Evolutionary conservation across 2,113 vertebrate genomes (phyloP), one percentile per base, ranked within the genome.

Genomic region (Gobiocypris rarus): DNA sequence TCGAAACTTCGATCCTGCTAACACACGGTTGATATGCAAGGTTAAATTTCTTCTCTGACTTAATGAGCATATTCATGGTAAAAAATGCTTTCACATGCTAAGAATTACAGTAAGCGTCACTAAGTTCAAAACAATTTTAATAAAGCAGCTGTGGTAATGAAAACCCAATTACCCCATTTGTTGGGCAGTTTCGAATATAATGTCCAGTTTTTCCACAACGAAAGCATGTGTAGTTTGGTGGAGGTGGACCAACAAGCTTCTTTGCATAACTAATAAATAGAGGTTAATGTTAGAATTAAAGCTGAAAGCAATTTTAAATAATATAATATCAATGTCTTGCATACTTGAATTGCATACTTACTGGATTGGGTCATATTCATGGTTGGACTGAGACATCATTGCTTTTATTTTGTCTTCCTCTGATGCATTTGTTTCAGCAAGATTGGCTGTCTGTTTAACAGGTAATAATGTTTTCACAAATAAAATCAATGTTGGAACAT

Each of bases 371-470:
- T 98, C 96, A 89, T 97, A 99, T 92, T 99, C 97, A 86, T 97
- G 97, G 92, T 93, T 92, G 91, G 96, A 98, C 93, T 99, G 98
- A 86, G 94, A 96, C 93, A 98, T 96, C 95, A 99, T 95, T 86
- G 96, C 96, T 96, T 94, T 97, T 92, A 99, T 97, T 95, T 99
- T 99, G 94, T 99, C 97, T 91, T 99, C 98, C 90, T 99, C 98
- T 41, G 98, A 96, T 90, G 95, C 96, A 89, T 98, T 96, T 65
- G 95, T 96, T 94, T 97, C 95, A 89, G 96, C 98, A 93, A 99
- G 95, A 95, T 99, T 98, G 91, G 96, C 95, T 88, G 97, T 98
- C 98, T 99, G 96, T 95, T 95, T 91, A 94, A 95, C 90, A 95
- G 95, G 95, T 87, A 96, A 96, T 87, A 96, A 96, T 59, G 92